Conservation (phyloP, 2,888 invertebrate species). For the Dasypolia templi region DNA sequence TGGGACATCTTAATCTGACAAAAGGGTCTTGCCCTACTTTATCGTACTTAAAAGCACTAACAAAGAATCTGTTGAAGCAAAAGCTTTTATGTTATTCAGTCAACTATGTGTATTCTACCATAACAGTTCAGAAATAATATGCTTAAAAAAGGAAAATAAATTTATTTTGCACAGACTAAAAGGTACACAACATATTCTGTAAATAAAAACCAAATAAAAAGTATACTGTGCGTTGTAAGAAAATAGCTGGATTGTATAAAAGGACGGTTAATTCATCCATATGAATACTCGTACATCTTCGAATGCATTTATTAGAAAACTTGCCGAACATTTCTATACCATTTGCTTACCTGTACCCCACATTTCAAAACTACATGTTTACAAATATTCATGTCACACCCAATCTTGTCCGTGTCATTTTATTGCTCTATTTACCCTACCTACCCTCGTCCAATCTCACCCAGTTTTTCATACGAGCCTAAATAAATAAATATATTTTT, state of each 20-base stretch:
- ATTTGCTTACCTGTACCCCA: slow-evolving; percentile 24
- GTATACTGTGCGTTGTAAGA: neutral
- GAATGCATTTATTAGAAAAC: slow-evolving; percentile 8
- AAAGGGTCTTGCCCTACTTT: slow-evolving; percentile 7
- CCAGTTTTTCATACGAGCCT: slow-evolving; percentile 36
- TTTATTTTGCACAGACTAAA: neutral
- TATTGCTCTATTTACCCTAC: slow-evolving; percentile 45
- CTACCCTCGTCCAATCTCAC: slow-evolving; percentile 20
- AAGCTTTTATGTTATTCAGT: neutral
- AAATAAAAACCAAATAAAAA: neutral
- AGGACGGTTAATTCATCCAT: neutral
- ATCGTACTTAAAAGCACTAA: slow-evolving; percentile 11
- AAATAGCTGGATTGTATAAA: neutral
- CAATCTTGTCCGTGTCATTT: slow-evolving; percentile 38
- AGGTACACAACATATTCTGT: neutral
- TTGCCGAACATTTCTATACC: neutral
- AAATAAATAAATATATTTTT: slow-evolving; percentile 64
- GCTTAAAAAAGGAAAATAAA: neutral
- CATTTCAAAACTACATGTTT: slow-evolving; percentile 32
- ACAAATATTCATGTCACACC: slow-evolving; percentile 31
- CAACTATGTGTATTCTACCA: neutral
- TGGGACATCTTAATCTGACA: slow-evolving; percentile 19
- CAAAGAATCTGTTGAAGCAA: slow-evolving; percentile 7
- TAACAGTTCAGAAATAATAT: neutral
- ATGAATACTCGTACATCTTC: neutral